A percentile compares a stretch with the other conserved stretches of the same genome.
These are phyloP conservation scores for Meta bourneti DNA, from an alignment of 2,888 invertebrate species.

Conservation along the genomic window DNA sequence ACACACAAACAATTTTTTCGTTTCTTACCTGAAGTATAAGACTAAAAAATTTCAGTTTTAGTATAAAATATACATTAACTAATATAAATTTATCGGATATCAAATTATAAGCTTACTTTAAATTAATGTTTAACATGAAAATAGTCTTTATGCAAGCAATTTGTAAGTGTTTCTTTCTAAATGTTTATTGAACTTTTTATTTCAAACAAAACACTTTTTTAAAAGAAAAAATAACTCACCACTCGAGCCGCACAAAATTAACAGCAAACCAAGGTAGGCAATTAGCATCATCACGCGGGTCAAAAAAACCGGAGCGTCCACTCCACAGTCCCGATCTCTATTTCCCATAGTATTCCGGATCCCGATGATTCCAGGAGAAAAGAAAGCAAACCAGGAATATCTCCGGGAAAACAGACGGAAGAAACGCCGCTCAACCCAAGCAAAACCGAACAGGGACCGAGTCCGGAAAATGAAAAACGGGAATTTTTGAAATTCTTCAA, in stretches of 20 bases:
- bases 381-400: background rate
- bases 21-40: too few species aligned
- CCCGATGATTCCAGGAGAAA: too few species aligned
- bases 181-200: background rate
- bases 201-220: background rate
- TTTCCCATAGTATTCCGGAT: background rate
- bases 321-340: background rate
- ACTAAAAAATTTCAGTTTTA: too few species aligned
- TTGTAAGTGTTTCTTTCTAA: background rate
- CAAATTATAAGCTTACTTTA: too few species aligned
- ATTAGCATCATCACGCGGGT: background rate
- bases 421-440: background rate
- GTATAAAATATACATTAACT: too few species aligned
- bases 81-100: too few species aligned
- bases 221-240: conserved; percentile 4
- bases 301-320: background rate
- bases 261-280: background rate
- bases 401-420: background rate
- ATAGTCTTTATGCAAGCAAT: too few species aligned
- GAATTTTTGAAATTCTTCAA: conserved; percentile 12
- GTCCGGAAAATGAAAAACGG: background rate
- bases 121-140: too few species aligned
- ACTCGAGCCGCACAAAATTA: background rate
- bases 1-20: background rate
- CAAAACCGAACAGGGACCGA: too few species aligned